A percentile compares a stretch with the other conserved stretches of the same genome.
phyloP scores from a whole-genome alignment of 2,888 invertebrate genomes.

The Rhagophthalmus giganteus region DNA sequence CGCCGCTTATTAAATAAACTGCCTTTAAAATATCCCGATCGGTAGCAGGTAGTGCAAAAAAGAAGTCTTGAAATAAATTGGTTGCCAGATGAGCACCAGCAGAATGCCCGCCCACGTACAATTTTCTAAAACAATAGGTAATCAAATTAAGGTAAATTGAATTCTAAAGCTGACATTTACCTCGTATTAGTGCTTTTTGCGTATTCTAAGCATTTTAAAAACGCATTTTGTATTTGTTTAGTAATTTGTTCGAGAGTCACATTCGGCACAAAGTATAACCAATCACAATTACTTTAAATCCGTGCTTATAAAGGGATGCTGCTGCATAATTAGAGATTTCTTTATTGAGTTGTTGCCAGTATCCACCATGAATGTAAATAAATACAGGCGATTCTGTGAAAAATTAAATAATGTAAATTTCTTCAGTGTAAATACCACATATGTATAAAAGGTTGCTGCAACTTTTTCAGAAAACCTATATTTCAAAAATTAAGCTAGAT shows the following conservation, averaged over 20 bases:
- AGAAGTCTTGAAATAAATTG: slow-evolving; percentile 59
- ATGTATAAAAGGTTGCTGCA: no score
- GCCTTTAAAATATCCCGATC: slow-evolving; percentile 59
- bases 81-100: slow-evolving; percentile 82
- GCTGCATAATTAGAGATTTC: slow-evolving; percentile 68
- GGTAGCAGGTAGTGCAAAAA: slow-evolving; percentile 32
- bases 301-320: slow-evolving; percentile 62
- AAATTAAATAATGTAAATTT: no score
- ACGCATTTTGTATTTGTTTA: slow-evolving; percentile 65
- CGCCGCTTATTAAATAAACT: slow-evolving; percentile 73
- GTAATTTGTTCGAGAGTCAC: slow-evolving; percentile 66
- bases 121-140: slow-evolving; percentile 10
- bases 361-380: slow-evolving; percentile 82
- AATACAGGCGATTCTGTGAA: slow-evolving; percentile 81
- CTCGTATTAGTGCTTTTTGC: slow-evolving; percentile 65
- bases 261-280: slow-evolving; percentile 81
- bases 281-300: slow-evolving; percentile 71
- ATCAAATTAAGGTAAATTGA: no score
- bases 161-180: no score
- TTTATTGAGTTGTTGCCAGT: slow-evolving; percentile 75
- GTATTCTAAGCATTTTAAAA: slow-evolving; percentile 65
- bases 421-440: no score
- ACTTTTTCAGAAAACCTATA: no score
- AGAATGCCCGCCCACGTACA: slow-evolving; percentile 81
- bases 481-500: no score